Evolutionary conservation across 1,140 invertebrate species (phyloP).

Genomic region (Spodoptera litura): DNA sequence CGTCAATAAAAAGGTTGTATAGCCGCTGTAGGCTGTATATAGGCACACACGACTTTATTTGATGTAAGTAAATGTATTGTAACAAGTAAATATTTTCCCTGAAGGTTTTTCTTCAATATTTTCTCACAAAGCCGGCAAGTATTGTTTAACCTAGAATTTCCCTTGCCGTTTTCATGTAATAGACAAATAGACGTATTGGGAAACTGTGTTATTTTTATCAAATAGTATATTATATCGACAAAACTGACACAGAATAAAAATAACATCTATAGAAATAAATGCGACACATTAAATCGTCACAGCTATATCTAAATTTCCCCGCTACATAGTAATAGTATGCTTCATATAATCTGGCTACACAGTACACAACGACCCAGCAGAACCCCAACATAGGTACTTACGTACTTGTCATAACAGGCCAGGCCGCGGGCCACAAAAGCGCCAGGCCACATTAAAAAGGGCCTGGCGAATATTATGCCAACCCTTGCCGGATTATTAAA

Average conservation of each 20-base stretch:
- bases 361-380: not conserved
- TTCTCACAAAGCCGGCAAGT: no score
- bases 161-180: no score
- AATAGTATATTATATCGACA: not conserved
- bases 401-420: slow-evolving; percentile 37
- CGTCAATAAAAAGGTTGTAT: not conserved
- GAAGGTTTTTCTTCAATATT: no score
- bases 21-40: not conserved
- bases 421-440: slow-evolving; percentile 37
- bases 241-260: not conserved
- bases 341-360: slow-evolving; percentile 3
- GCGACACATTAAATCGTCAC: not conserved
- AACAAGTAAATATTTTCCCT: no score
- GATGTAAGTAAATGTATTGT: no score
- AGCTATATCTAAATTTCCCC: not conserved
- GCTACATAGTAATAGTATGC: not conserved
- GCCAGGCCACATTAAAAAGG: slow-evolving; percentile 41
- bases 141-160: no score
- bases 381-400: slow-evolving; percentile 27
- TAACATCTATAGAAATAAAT: not conserved
- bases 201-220: no score
- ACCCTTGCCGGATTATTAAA: slow-evolving; percentile 50
- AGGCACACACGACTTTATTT: not conserved
- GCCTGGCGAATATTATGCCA: slow-evolving; percentile 45
- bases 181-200: not conserved